These are phyloP conservation scores for Stegostoma tigrinum DNA, from an alignment of 2,113 vertebrate species.

Conservation along the genomic window DNA sequence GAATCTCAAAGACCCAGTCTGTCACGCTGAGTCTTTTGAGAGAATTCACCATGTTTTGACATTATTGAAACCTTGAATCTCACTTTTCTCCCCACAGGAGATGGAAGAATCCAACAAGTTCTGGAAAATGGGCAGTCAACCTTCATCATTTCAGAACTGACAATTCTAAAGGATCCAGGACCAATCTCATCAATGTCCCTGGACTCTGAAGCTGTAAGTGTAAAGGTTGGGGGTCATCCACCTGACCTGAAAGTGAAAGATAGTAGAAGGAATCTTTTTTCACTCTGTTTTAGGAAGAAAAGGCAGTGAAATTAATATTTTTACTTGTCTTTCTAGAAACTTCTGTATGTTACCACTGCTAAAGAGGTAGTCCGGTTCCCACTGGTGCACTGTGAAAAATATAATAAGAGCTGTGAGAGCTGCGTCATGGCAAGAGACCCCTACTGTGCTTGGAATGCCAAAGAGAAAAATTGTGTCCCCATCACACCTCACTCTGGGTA, in stretches of 20 bases:
- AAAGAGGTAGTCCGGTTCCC: not conserved
- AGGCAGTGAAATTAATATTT: not conserved
- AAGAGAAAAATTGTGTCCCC: not conserved
- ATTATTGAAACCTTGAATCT: not conserved
- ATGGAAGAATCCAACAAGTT: not conserved
- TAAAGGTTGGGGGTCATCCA: not conserved
- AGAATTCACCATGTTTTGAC: not conserved
- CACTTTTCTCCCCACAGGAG: not conserved
- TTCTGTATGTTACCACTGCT: not conserved
- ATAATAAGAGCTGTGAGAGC: not conserved
- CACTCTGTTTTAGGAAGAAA: not conserved
- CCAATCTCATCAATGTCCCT: conserved; percentile 10
- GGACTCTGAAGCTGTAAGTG: not conserved
- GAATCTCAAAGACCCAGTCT: not conserved
- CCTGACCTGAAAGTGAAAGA: not conserved
- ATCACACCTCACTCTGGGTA: not conserved
- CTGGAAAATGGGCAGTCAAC: not conserved
- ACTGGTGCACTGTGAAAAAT: not conserved
- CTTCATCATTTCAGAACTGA: not conserved
- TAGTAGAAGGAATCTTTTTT: not conserved
- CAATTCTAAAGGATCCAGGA: not conserved
- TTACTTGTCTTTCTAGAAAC: not conserved
- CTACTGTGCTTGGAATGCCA: not conserved
- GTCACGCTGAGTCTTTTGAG: not conserved
- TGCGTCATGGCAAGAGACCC: conserved; percentile 8